Percentiles rank a stretch among this genome's conserved stretches.
phyloP scores from a whole-genome alignment of 2,113 vertebrate species.

The Chascanopsetta lugubris region DNA sequence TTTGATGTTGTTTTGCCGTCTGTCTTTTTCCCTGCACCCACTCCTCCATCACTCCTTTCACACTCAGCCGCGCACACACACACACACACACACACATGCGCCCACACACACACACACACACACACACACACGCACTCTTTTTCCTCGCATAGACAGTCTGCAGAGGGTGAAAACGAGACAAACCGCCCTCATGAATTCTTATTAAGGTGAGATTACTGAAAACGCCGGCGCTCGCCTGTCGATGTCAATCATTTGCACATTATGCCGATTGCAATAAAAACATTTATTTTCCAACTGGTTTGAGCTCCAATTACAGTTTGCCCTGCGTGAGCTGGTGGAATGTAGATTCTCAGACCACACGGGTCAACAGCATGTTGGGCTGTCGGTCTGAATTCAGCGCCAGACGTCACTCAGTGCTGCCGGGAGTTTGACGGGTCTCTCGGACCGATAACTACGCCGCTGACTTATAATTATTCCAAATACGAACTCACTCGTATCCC shows the following conservation, averaged over 20 bases:
- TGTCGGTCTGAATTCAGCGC: slow-evolving; percentile 44
- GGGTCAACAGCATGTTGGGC: slow-evolving; percentile 30
- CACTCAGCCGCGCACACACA: slow-evolving; percentile 23
- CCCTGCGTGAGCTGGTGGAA: not conserved
- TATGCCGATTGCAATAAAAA: not conserved
- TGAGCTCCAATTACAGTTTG: not conserved
- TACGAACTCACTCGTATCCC: no score
- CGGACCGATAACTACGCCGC: slow-evolving; percentile 18
- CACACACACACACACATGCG: slow-evolving; percentile 25
- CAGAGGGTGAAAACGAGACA: slow-evolving; percentile 29
- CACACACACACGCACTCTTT: slow-evolving; percentile 11
- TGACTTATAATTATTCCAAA: no score
- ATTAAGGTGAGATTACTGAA: slow-evolving; percentile 68
- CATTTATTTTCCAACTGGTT: not conserved
- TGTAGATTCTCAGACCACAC: not conserved
- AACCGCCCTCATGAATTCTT: slow-evolving; percentile 56
- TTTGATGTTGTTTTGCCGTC: slow-evolving; percentile 51
- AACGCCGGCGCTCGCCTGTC: slow-evolving; percentile 1
- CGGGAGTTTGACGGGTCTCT: slow-evolving; percentile 24
- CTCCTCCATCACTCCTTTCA: slow-evolving; percentile 32
- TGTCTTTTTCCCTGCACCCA: slow-evolving; percentile 41
- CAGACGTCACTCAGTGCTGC: slow-evolving; percentile 38
- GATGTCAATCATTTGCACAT: not conserved
- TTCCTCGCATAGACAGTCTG: no score
- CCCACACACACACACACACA: slow-evolving; percentile 8